phyloP scores from a whole-genome alignment of 2,113 vertebrate species.

The Melospiza melodia region DNA sequence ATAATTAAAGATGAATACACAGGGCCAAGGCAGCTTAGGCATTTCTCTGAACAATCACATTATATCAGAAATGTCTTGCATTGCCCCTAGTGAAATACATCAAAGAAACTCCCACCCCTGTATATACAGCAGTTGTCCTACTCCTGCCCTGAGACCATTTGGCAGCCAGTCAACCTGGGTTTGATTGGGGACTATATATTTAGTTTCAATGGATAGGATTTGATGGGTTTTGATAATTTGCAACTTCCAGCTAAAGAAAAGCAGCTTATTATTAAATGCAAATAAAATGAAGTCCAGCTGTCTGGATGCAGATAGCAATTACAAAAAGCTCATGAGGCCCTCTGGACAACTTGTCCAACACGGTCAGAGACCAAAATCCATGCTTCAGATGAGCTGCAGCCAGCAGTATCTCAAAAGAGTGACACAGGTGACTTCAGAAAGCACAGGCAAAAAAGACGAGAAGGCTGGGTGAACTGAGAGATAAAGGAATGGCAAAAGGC shows the following conservation, averaged over 20 bases:
- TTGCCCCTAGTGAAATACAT: constrained; percentile 71
- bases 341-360: constrained; percentile 58
- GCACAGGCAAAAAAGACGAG: background rate
- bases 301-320: constrained; percentile 73
- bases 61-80: constrained; percentile 72
- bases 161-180: constrained; percentile 47
- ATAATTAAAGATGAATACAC: constrained; percentile 78
- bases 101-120: constrained; percentile 57
- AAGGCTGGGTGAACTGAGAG: background rate
- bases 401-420: constrained; percentile 34
- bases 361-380: constrained; percentile 13
- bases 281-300: constrained; percentile 74
- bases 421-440: constrained; percentile 17
- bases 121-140: constrained; percentile 41
- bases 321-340: constrained; percentile 66
- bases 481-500: background rate
- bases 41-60: constrained; percentile 62
- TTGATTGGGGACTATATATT: constrained; percentile 27
- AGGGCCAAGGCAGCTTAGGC: constrained; percentile 59
- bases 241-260: constrained; percentile 72
- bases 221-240: constrained; percentile 75
- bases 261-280: constrained; percentile 76
- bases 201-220: constrained; percentile 37
- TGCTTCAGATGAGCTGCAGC: constrained; percentile 39
- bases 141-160: constrained; percentile 54